Evolutionary conservation across 64 coral and sea anemone species (phyloP).

Genomic region (Porites australiensis): DNA sequence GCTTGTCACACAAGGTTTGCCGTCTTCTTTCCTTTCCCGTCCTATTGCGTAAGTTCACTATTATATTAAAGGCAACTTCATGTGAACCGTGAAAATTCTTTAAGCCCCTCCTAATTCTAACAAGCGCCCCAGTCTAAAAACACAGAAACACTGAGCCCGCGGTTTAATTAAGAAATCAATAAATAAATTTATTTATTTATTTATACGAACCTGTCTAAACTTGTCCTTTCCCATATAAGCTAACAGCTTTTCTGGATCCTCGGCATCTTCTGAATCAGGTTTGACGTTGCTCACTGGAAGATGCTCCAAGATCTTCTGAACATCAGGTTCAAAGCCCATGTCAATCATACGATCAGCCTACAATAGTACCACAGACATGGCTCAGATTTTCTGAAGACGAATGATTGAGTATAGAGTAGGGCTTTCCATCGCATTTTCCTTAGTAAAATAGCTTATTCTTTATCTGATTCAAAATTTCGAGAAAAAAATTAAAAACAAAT

Average conservation of each 20-base stretch:
- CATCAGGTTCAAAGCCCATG: conserved; percentile 99
- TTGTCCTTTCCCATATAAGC: conserved; percentile 92
- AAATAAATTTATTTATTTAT: no score
- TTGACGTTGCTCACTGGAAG: conserved; percentile 96
- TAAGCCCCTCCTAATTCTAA: no score
- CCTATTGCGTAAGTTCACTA: no score
- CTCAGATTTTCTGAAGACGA: background rate
- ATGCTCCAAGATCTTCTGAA: conserved; percentile 97
- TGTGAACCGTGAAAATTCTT: no score
- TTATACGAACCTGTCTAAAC: conserved; percentile 83
- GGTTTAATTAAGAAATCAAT: no score
- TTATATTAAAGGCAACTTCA: no score
- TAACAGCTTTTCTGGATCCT: conserved; percentile 93
- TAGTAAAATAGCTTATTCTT: background rate
- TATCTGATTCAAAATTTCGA: background rate
- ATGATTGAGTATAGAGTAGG: background rate
- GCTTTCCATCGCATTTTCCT: background rate
- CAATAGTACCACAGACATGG: background rate
- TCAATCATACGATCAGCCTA: conserved; percentile 99
- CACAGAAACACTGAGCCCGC: no score
- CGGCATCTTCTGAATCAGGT: conserved; percentile 94
- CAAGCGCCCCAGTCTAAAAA: no score
- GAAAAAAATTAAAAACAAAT: no score
- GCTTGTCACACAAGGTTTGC: no score
- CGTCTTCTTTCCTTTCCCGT: no score